Evolutionary conservation across 2,888 invertebrate species (phyloP).

Genomic region (Dasysyrphus albostriatus): DNA sequence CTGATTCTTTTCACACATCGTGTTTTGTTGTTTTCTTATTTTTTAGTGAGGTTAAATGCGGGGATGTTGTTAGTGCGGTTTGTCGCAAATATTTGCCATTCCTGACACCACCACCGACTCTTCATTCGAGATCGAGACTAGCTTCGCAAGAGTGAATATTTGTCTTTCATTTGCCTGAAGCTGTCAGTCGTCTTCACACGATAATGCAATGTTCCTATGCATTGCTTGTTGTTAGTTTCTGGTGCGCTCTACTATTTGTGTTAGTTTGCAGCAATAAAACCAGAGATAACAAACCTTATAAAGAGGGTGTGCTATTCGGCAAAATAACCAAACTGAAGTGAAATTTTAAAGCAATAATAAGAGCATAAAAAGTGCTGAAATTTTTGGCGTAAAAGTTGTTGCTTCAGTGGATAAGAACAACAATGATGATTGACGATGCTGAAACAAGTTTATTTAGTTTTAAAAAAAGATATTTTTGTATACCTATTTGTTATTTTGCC

Average conservation of each 20-base stretch:
- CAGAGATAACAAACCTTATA: conserved; percentile 22
- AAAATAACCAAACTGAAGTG: neutral
- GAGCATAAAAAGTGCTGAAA: conserved; percentile 41
- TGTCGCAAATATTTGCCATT: conserved; percentile 70
- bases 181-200: conserved; percentile 69
- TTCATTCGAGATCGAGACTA: conserved; percentile 45
- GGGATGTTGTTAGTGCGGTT: conserved; percentile 65
- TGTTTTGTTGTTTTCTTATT: conserved; percentile 26
- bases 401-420: conserved; percentile 19
- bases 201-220: conserved; percentile 56
- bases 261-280: conserved; percentile 54
- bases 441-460: too few species aligned
- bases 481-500: too few species aligned
- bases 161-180: conserved; percentile 76
- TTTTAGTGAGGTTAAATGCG: conserved; percentile 54
- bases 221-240: conserved; percentile 26
- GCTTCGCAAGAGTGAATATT: conserved; percentile 61
- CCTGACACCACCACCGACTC: conserved; percentile 55
- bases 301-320: neutral
- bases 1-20: conserved; percentile 38
- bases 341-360: conserved; percentile 18
- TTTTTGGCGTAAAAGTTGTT: conserved; percentile 16
- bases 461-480: too few species aligned
- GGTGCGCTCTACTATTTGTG: conserved; percentile 30
- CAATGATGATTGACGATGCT: too few species aligned